Evolutionary conservation across 92 coral and sea anemone species (phyloP).

Genomic region (Bergia puertoricense): DNA sequence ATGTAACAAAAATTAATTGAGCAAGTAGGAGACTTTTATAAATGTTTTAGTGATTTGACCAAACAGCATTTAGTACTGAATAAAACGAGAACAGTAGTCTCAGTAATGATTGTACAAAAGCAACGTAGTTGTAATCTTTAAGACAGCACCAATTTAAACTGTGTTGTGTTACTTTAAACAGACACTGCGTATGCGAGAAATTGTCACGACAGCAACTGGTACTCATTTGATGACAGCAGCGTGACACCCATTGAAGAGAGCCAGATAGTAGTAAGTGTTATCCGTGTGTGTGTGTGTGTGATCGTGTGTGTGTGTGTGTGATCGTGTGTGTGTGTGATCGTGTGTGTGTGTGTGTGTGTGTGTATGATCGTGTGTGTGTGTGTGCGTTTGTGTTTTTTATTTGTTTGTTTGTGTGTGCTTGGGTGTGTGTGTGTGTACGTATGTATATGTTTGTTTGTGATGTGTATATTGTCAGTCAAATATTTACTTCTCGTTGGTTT

Average conservation of each 20-base stretch:
- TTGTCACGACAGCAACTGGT: constrained; percentile 85
- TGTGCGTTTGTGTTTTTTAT: no score
- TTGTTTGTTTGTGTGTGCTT: no score
- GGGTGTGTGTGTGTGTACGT: background rate
- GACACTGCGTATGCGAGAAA: constrained; percentile 96
- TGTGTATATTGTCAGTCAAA: no score
- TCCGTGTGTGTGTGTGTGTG: constrained; percentile 7
- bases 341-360: no score
- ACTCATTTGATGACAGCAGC: constrained; percentile 97
- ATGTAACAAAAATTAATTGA: no score
- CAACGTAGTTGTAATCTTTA: no score
- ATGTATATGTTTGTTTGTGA: no score
- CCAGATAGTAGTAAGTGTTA: constrained; percentile 76
- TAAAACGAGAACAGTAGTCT: background rate
- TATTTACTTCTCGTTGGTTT: no score
- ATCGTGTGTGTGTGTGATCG: no score
- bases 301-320: background rate
- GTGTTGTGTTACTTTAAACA: constrained; percentile 41
- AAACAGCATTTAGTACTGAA: background rate
- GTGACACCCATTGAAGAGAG: constrained; percentile 78
- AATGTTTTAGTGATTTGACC: background rate
- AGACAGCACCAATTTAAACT: background rate
- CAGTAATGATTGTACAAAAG: background rate
- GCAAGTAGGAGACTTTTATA: no score
- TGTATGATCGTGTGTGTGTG: no score